Base-by-base conservation (phyloP, 1,140 invertebrate species). In the Pogonomyrmex californicus region DNA sequence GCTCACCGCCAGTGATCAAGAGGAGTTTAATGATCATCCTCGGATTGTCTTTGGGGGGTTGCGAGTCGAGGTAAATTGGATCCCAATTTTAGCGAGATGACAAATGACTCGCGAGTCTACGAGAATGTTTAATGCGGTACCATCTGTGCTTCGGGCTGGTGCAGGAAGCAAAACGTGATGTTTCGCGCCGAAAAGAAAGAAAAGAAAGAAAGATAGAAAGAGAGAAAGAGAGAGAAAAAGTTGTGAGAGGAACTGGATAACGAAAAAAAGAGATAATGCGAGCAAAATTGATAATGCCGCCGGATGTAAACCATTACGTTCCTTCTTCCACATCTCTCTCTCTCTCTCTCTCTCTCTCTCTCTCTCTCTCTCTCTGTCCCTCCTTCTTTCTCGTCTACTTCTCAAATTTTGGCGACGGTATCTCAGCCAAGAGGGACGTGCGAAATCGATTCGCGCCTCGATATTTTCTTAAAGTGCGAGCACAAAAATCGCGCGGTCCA, bases 261-360 rank as follows among this genome's bases (percentile, higher is more conserved):
- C 62, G 44, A 63, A 70, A 79, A 86, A 86, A 79, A 83, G 86
- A 91, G 76, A 88, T 92, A 91, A 92, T 91, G 91, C 88, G 92
- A 92, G 87, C 90, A 89, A 93, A 93, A 93, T 92, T 93, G 92
- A 92, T 92, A 92, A 92, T 92, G 79, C 91, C 86, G 83, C 90
- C 90, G 92, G 91, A 93, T 91, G 89, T 91, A 92, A 92, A 92
- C 91, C 91, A 92, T 92, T 92, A 92, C 90, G 76, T 79, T 47
- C 38, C 87, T 60, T 58, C 49, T 54, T 83, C 66, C 51, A 23
- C 12, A 14, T 54, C 41, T 44, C 30, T 58, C 30, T 85, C 14
- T 63, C n/a, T 79, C 65, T 81, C 12, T 47, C 14, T 66, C 36
- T 73, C 23, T 56, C 62, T 70, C 44, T 41, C 70, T 76, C 7